Base-by-base conservation (phyloP, 1,140 invertebrate genomes). In the Sycophila sp. region DNA sequence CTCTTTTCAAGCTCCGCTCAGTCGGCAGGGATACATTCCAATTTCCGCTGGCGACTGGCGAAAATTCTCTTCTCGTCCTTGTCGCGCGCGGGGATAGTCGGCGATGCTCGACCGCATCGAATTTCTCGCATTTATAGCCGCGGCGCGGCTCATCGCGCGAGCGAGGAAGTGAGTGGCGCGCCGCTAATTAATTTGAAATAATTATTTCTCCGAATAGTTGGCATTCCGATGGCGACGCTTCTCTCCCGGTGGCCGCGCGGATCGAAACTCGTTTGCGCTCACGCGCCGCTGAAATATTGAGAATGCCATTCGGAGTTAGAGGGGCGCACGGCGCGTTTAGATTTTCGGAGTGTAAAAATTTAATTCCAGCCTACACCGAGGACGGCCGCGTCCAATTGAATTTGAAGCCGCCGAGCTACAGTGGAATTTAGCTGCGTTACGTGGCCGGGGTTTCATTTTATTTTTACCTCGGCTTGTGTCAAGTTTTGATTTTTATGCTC, bases 151-250 rank as follows among this genome's bases (percentile, higher is more conserved):
- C 26, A 22, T 55, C 30, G 53, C 51, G 28, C 30, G 15, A 5
- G 17, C 13, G 28, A 26, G 28, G 5, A n/a, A 45, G 51, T 26
- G 24, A 24, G 45, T 22, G 28, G 63, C 26, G 19, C 19, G 13
- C 38, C 51, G 51, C 64, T 67, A 67, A 67, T 56, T 67, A 67
- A 67, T 67, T 67, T 19, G 64, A 64, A 56, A 56, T 67, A 67
- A 67, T 66, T 66, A 55, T 56, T 56, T 58, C 24, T 30, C n/a
- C 26, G 34, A 55, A 65, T 60, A 60, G 13, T 32, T 24, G 0
- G 26, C 22, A 60, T 60, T 60, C 26, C 24, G 10, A 15, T 0
- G 17, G 34, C 11, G n/a, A n/a, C n/a, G n/a, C n/a, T n/a, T n/a
- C n/a, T n/a, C n/a, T n/a, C n/a, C n/a, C n/a, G n/a, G n/a, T n/a